phyloP scores from a whole-genome alignment of 2,888 invertebrate genomes.

The Limnephilus marmoratus region DNA sequence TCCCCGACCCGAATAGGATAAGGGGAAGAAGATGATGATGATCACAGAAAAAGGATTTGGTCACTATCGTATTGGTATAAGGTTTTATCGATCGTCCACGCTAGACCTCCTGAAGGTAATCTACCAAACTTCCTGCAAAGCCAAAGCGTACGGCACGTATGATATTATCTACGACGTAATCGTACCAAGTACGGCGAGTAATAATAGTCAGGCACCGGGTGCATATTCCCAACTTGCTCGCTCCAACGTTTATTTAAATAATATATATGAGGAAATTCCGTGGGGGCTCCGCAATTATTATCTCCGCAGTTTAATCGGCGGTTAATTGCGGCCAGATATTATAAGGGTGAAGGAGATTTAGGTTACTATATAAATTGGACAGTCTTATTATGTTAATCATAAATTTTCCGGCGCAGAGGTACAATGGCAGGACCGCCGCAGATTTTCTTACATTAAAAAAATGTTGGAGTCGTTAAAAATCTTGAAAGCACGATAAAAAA shows the following conservation, averaged over 20 bases:
- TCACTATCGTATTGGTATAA: too few species aligned
- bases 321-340: conserved; percentile 59
- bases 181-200: neutral
- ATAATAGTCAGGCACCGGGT: neutral
- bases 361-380: conserved; percentile 51
- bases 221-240: neutral
- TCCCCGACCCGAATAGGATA: too few species aligned
- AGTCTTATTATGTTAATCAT: conserved; percentile 46
- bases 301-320: conserved; percentile 59
- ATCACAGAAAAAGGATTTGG: too few species aligned
- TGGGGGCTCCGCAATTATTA: conserved; percentile 40
- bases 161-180: neutral
- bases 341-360: conserved; percentile 23
- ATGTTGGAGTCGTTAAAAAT: neutral
- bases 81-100: too few species aligned
- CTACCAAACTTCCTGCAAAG: neutral
- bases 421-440: neutral
- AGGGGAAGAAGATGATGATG: too few species aligned
- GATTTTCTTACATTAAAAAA: neutral
- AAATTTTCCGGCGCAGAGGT: conserved; percentile 8
- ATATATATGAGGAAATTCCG: neutral
- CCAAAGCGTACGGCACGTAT: neutral
- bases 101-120: neutral
- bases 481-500: neutral
- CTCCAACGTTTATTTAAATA: neutral